These are phyloP conservation scores for Podabrus alpinus DNA, from an alignment of 2,888 invertebrate genomes.

Conservation along the genomic window DNA sequence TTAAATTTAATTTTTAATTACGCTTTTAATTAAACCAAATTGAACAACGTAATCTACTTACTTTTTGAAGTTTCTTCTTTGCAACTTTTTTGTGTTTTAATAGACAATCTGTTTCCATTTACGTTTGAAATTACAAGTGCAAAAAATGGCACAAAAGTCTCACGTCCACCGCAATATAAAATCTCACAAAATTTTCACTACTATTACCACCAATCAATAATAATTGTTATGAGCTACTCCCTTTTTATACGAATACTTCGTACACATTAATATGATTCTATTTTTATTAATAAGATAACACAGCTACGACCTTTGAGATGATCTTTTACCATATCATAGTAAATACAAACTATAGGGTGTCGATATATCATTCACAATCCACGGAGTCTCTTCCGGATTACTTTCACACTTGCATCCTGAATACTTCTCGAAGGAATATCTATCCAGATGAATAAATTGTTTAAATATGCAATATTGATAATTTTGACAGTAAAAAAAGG, in stretches of 20 bases:
- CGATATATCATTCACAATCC: background rate
- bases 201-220: background rate
- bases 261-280: background rate
- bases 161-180: background rate
- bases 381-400: background rate
- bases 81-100: constrained; percentile 7
- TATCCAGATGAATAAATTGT: background rate
- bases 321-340: background rate
- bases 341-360: background rate
- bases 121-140: background rate
- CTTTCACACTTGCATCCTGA: background rate
- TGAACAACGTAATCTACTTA: background rate
- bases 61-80: background rate
- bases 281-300: constrained; percentile 1
- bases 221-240: background rate
- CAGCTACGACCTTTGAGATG: constrained; percentile 9
- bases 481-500: background rate
- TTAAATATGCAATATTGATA: background rate
- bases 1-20: background rate
- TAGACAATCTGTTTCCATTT: constrained; percentile 27
- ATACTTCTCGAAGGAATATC: background rate
- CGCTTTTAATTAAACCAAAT: background rate
- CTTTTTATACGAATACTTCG: background rate
- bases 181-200: background rate
- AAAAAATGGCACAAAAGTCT: background rate